These are phyloP conservation scores for Salmo trutta DNA, from an alignment of 2,797 vertebrate species.

Conservation along the genomic window DNA sequence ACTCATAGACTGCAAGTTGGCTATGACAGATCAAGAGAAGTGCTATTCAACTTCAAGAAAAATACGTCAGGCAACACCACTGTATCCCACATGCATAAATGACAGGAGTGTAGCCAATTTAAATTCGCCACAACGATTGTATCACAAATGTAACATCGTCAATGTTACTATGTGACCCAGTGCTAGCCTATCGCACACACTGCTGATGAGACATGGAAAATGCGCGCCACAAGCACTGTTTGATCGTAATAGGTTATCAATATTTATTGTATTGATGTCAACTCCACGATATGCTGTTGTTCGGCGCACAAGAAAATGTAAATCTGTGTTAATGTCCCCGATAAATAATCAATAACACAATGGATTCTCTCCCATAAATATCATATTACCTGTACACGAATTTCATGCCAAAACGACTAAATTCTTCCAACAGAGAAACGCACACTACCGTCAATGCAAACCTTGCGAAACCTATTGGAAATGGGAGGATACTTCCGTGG, in stretches of 20 bases:
- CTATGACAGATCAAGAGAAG: neutral
- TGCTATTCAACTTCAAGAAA: neutral
- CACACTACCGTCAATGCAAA: slow-evolving; percentile 51
- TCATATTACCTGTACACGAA: slow-evolving; percentile 75
- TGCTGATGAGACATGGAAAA: neutral
- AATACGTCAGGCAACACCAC: neutral
- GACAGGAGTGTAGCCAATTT: neutral
- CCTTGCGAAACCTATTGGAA: slow-evolving; percentile 66
- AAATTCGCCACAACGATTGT: neutral
- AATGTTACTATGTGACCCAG: neutral
- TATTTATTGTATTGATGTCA: slow-evolving; percentile 35
- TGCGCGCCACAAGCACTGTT: slow-evolving; percentile 2
- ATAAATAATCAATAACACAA: neutral
- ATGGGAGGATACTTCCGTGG: slow-evolving; percentile 42
- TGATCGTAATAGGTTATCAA: slow-evolving; percentile 31
- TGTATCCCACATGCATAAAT: neutral
- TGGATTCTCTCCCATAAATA: neutral
- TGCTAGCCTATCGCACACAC: neutral
- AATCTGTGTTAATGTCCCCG: neutral
- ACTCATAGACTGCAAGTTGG: neutral
- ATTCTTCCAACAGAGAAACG: slow-evolving; percentile 53
- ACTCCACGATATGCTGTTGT: slow-evolving; percentile 68
- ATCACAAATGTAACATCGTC: neutral
- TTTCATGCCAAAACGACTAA: slow-evolving; percentile 73
- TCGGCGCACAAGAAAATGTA: neutral